phyloP scores from a whole-genome alignment of 1,140 invertebrate species.

The Coelopa frigida region DNA sequence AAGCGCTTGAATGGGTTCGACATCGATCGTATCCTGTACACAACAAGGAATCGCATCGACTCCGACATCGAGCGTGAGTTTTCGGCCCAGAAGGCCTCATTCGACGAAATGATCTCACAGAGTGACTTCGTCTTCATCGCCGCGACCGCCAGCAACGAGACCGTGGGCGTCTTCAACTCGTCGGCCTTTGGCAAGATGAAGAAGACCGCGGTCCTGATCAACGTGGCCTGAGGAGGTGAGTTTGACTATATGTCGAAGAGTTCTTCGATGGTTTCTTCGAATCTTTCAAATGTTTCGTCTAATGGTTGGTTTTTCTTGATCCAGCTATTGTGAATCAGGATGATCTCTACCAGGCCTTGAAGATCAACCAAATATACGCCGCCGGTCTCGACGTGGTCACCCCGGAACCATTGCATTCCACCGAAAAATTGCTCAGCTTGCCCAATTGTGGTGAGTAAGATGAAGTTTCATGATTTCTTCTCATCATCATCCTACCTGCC shows the following conservation, averaged over 20 bases:
- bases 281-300: constrained; percentile 57
- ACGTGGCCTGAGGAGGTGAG: constrained; percentile 69
- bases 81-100: constrained; percentile 62
- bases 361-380: constrained; percentile 64
- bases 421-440: constrained; percentile 69
- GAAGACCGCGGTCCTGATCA: constrained; percentile 70
- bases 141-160: constrained; percentile 65
- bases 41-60: constrained; percentile 54
- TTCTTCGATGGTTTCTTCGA: constrained; percentile 66
- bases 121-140: constrained; percentile 76
- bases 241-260: constrained; percentile 51
- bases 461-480: too few species aligned
- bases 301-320: constrained; percentile 14
- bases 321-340: constrained; percentile 72
- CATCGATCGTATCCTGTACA: constrained; percentile 64
- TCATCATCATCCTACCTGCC: too few species aligned
- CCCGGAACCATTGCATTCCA: constrained; percentile 79
- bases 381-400: constrained; percentile 92
- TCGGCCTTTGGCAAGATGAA: constrained; percentile 79
- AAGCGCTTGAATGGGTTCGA: constrained; percentile 67
- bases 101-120: constrained; percentile 60
- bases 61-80: constrained; percentile 56
- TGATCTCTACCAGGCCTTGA: constrained; percentile 70
- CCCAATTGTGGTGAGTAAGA: constrained; percentile 66
- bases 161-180: constrained; percentile 67